These are phyloP conservation scores for Acrocephalus kingi DNA, from an alignment of 2,113 vertebrate species.

Conservation along the genomic window DNA sequence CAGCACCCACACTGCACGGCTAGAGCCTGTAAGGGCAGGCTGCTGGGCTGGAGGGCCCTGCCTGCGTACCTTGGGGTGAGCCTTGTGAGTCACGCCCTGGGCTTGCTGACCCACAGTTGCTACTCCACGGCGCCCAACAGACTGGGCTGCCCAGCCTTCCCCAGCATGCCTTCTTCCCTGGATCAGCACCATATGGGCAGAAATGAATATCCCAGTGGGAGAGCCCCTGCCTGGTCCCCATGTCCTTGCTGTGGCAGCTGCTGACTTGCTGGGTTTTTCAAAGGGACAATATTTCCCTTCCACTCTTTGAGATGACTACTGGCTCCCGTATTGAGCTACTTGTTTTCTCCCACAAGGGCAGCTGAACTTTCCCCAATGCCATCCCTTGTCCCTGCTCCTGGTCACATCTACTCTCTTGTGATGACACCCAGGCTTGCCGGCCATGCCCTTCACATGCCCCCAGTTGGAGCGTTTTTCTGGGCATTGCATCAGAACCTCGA, in stretches of 20 bases:
- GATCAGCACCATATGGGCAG: background rate
- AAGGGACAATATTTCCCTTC: background rate
- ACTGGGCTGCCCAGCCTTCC: background rate
- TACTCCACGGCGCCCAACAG: rapidly evolving
- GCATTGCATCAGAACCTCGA: background rate
- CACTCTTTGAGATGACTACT: background rate
- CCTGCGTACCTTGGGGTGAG: background rate
- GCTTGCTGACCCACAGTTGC: background rate
- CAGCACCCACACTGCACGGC: background rate
- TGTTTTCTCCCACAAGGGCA: background rate
- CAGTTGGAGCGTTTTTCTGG: background rate
- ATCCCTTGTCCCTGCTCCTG: background rate
- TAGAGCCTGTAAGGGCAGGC: background rate
- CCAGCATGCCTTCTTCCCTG: rapidly evolving
- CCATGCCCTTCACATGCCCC: background rate
- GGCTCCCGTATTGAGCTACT: background rate
- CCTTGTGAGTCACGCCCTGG: background rate
- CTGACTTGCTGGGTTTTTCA: background rate
- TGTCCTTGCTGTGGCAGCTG: background rate
- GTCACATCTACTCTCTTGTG: background rate
- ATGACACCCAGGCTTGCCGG: background rate
- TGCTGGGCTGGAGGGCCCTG: background rate
- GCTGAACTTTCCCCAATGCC: background rate
- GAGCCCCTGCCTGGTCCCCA: background rate
- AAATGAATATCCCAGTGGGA: rapidly evolving